Percentiles rank a stretch among this genome's conserved stretches.
Evolutionary conservation across 2,888 invertebrate species (phyloP).

Genomic region (Smittia sp.): DNA sequence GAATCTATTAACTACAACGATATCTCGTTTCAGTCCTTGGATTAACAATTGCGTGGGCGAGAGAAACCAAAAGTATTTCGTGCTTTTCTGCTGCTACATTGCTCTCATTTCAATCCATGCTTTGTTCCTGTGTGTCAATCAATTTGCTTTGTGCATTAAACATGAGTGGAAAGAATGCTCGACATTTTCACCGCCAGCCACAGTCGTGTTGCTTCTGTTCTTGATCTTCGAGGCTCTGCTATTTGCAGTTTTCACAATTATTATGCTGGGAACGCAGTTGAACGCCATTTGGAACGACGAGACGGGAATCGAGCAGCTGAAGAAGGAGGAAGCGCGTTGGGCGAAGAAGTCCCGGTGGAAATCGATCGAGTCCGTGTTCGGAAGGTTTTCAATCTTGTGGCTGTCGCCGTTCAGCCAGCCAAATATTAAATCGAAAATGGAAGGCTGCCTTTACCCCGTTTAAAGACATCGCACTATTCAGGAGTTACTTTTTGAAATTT

Average conservation of each 20-base stretch:
- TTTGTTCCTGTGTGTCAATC: conserved; percentile 84
- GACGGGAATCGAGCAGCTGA: conserved; percentile 96
- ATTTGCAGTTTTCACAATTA: conserved; percentile 95
- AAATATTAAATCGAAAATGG: conserved; percentile 71
- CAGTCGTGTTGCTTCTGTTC: conserved; percentile 87
- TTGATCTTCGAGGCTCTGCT: conserved; percentile 91
- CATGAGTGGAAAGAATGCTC: conserved; percentile 95
- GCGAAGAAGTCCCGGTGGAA: conserved; percentile 90
- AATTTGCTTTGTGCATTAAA: conserved; percentile 89
- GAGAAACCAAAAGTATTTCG: conserved; percentile 86
- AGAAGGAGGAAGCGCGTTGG: conserved; percentile 93
- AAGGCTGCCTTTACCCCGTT: conserved; percentile 81
- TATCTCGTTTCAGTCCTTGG: conserved; percentile 97
- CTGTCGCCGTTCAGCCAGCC: conserved; percentile 75
- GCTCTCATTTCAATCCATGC: conserved; percentile 69
- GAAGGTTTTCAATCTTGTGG: conserved; percentile 92
- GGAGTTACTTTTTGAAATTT: background rate
- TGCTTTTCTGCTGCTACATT: conserved; percentile 81
- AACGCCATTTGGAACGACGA: conserved; percentile 98
- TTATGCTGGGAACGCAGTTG: conserved; percentile 95
- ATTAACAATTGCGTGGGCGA: conserved; percentile 93
- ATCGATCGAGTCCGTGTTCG: conserved; percentile 95
- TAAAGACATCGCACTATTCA: too few relatives aligned
- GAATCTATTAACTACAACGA: conserved; percentile 75
- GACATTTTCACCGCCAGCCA: conserved; percentile 90